phyloP scores from a whole-genome alignment of 2,888 invertebrate genomes.

The Drosophila paracracens region DNA sequence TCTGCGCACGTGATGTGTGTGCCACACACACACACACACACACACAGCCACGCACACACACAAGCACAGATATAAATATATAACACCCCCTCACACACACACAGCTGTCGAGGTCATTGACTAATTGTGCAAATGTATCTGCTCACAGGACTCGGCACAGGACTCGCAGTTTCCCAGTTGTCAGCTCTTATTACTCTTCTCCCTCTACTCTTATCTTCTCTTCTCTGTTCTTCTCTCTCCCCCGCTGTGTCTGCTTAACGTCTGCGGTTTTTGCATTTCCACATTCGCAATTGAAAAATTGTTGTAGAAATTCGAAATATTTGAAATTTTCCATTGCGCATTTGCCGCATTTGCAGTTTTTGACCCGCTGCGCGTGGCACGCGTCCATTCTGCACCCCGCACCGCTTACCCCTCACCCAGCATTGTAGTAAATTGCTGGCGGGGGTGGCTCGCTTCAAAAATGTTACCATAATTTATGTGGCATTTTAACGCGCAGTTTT shows the following conservation, averaged over 20 bases:
- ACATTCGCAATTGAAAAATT: slow-evolving; percentile 34
- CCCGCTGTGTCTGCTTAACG: slow-evolving; percentile 34
- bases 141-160: slow-evolving; percentile 9
- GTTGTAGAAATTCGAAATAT: slow-evolving; percentile 24
- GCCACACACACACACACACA: slow-evolving; percentile 22
- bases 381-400: slow-evolving; percentile 11
- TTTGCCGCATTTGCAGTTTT: slow-evolving; percentile 27
- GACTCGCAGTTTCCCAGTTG: slow-evolving; percentile 9
- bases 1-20: slow-evolving; percentile 75
- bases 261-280: slow-evolving; percentile 57
- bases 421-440: neutral
- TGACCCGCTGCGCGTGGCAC: slow-evolving; percentile 55
- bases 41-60: slow-evolving; percentile 17
- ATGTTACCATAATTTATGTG: slow-evolving; percentile 75
- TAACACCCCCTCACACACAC: neutral
- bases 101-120: slow-evolving; percentile 75
- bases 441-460: slow-evolving; percentile 52
- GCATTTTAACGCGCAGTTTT: slow-evolving; percentile 72
- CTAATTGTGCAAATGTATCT: slow-evolving; percentile 75
- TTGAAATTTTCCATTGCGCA: slow-evolving; percentile 35
- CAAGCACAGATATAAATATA: slow-evolving; percentile 7
- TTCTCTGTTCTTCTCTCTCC: slow-evolving; percentile 8
- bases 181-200: slow-evolving; percentile 14
- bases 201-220: neutral
- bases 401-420: rapidly evolving